Evolutionary conservation across 2,888 invertebrate genomes (phyloP).

Genomic region (Unio pictorum): DNA sequence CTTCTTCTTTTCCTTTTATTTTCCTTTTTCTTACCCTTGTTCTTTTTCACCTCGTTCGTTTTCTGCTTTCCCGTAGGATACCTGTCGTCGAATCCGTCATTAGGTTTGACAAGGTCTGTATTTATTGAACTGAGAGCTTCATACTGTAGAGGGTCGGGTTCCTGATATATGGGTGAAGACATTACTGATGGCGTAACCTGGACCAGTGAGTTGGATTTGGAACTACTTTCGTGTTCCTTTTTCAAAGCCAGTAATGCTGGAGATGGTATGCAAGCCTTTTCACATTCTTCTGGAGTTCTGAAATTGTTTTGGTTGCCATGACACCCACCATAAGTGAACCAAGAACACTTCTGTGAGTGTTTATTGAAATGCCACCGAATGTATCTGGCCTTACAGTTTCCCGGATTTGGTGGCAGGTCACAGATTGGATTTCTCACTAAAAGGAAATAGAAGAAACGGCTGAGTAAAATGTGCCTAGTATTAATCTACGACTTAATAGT

Average conservation of each 20-base stretch:
- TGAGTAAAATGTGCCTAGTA: no score
- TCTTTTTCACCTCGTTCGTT: slow-evolving; percentile 22
- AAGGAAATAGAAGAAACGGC: slow-evolving; percentile 10
- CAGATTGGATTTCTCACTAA: slow-evolving; percentile 50
- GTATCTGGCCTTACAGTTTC: slow-evolving; percentile 54
- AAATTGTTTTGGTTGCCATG: slow-evolving; percentile 62
- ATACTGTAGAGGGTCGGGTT: slow-evolving; percentile 25
- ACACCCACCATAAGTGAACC: slow-evolving; percentile 62
- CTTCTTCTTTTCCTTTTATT: slow-evolving; percentile 26
- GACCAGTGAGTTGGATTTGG: slow-evolving; percentile 15
- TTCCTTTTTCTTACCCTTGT: slow-evolving; percentile 29
- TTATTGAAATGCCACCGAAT: slow-evolving; percentile 61
- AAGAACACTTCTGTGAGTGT: slow-evolving; percentile 53
- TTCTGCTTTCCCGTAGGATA: slow-evolving; percentile 18
- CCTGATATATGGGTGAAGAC: slow-evolving; percentile 30
- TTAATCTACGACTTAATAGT: no score
- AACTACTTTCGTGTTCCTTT: slow-evolving; percentile 15
- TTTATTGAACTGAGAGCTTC: slow-evolving; percentile 29
- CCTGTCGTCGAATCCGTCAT: slow-evolving; percentile 13
- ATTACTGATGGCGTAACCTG: slow-evolving; percentile 30
- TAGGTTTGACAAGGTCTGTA: slow-evolving; percentile 7
- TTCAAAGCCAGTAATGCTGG: slow-evolving; percentile 20
- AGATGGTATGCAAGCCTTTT: slow-evolving; percentile 43
- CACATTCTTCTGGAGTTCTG: slow-evolving; percentile 49
- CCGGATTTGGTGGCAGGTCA: slow-evolving; percentile 50